phyloP scores from a whole-genome alignment of 2,113 vertebrate species.

The Dasypus novemcinctus region DNA sequence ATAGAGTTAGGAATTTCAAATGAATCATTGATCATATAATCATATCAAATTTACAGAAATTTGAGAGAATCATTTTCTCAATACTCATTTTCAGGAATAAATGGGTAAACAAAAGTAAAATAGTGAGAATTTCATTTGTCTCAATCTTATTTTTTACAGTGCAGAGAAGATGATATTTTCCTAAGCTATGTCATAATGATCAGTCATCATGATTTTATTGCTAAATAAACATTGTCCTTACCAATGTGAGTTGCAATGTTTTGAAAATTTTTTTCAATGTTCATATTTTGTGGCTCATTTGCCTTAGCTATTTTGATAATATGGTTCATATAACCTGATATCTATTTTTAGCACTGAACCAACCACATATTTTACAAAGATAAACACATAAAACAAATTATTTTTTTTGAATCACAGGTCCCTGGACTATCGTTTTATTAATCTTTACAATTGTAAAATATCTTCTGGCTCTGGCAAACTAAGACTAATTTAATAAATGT shows the following conservation, averaged over 20 bases:
- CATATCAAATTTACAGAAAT: not conserved
- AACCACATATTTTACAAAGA: not conserved
- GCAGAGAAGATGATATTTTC: not conserved
- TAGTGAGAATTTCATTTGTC: not conserved
- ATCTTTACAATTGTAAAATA: not conserved
- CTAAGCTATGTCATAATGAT: not conserved
- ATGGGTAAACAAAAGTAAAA: not conserved
- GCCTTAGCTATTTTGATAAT: not conserved
- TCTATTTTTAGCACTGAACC: not conserved
- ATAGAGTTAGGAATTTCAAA: not conserved
- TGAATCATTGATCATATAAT: not conserved
- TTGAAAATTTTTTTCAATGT: not conserved
- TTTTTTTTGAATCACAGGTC: not conserved
- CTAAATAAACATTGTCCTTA: not conserved
- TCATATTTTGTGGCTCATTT: not conserved
- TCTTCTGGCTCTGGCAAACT: not conserved
- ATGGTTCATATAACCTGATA: not conserved
- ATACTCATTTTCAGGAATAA: not conserved
- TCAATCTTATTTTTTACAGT: not conserved
- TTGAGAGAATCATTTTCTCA: not conserved
- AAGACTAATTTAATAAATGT: too few relatives aligned
- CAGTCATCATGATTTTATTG: not conserved
- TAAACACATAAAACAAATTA: not conserved
- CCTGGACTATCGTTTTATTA: not conserved
- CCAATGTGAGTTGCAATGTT: not conserved